A percentile compares a stretch with the other conserved stretches of the same genome.
Evolutionary conservation across 1,140 invertebrate species (phyloP).

Genomic region (Hestina assimilis): DNA sequence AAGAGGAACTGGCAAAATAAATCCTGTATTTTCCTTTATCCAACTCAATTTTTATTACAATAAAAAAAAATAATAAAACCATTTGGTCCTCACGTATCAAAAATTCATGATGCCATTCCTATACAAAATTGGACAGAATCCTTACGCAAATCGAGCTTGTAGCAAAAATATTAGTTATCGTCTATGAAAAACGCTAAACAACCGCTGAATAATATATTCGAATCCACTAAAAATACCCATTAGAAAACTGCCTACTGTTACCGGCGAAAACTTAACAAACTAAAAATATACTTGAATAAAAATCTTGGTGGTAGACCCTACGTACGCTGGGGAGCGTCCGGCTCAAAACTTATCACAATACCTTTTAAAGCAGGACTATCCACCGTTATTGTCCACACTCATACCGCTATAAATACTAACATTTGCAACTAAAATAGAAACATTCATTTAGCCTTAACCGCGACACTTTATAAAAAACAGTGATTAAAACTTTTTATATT

Average conservation of each 20-base stretch:
- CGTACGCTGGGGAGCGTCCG: conserved; percentile 34
- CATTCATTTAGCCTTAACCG: conserved; percentile 40
- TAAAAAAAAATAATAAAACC: conserved; percentile 54
- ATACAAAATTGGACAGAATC: conserved; percentile 66
- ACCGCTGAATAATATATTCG: conserved; percentile 64
- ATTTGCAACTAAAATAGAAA: conserved; percentile 64
- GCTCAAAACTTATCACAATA: conserved; percentile 60
- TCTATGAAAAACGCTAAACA: conserved; percentile 60
- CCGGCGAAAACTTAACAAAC: conserved; percentile 66
- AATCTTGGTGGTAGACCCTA: conserved; percentile 51
- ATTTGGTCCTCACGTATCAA: conserved; percentile 68
- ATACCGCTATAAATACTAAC: conserved; percentile 59
- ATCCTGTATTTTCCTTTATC: conserved; percentile 65
- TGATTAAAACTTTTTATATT: conserved; percentile 60
- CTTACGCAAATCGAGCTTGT: conserved; percentile 55
- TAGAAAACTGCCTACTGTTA: conserved; percentile 56
- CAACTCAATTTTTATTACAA: conserved; percentile 49
- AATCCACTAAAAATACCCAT: conserved; percentile 69
- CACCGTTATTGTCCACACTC: conserved; percentile 70
- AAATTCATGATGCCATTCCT: conserved; percentile 73
- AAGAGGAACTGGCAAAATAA: conserved; percentile 78
- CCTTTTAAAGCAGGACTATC: conserved; percentile 47
- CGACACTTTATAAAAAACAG: conserved; percentile 57
- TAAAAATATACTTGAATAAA: conserved; percentile 55
- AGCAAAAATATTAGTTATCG: conserved; percentile 74